Evolutionary conservation across 2,113 vertebrate genomes (phyloP), one percentile per base, ranked within the genome.

Genomic region (Danionella cerebrum): DNA sequence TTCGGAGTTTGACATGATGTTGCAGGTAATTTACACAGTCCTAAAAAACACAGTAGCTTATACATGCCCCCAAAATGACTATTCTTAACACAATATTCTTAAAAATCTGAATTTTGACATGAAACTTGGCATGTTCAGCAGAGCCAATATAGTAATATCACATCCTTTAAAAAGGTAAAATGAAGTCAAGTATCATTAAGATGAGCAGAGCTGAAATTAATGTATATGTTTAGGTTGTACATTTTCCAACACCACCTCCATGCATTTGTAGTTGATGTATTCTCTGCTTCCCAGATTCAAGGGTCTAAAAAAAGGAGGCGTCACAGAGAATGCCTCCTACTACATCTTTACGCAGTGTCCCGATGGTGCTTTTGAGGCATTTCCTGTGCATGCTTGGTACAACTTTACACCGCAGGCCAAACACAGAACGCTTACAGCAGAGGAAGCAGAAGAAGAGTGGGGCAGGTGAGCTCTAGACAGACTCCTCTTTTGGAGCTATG

Each of bases 371-470:
- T 97, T 97, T 0, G 94, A 97, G 80, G 94, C 94, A 2, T 96
- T 97, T 64, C 94, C 94, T 0, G 92, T 97, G 4, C 82, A 92
- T 36, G 88, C 90, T 78, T 97, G 94, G 94, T 97, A 95, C 79
- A 96, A 97, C 79, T 97, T 96, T 71, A 92, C 84, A 0, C 92
- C 91, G 0, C 65, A 86, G 80, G 90, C 92, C 44, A 91, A 93
- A 42, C 94, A 96, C 75, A 87, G 92, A 50, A 97, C 92, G 0
- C 89, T 97, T 19, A 94, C 94, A 0, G 93, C 94, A 0, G 94
- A 97, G 82, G 94, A 97, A 82, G 94, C 94, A 0, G 94, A 97
- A 78, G 92, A 94, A 71, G 94, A 96, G 70, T 96, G 93, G 94
- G 91, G 93, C 76, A 89, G 93, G 94, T 94, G 67, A 76, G 81